phyloP scores from a whole-genome alignment of 2,888 invertebrate species.

The Apotomis turbidana region DNA sequence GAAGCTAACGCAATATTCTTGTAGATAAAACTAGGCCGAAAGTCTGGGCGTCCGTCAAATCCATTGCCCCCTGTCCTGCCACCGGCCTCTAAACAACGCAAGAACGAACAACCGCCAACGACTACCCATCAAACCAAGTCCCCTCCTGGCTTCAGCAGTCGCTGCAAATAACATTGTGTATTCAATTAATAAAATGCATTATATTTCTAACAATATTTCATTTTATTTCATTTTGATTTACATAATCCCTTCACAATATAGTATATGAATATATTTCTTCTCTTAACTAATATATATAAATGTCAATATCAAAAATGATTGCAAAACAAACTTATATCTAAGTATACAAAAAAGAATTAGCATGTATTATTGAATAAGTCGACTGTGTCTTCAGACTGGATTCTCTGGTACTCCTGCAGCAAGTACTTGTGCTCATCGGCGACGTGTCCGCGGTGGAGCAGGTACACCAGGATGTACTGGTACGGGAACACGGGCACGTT shows the following conservation, averaged over 20 bases:
- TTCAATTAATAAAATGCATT: slow-evolving; percentile 15
- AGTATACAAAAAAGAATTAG: slow-evolving; percentile 39
- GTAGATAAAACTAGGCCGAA: slow-evolving; percentile 4
- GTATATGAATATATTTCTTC: slow-evolving; percentile 26
- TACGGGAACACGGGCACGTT: slow-evolving; percentile 78
- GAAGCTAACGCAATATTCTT: not conserved
- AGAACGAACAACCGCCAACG: not conserved
- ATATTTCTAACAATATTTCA: slow-evolving; percentile 23
- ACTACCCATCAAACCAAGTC: not conserved
- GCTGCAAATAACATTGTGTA: slow-evolving; percentile 4
- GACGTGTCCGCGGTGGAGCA: slow-evolving; percentile 71
- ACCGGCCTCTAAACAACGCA: not conserved
- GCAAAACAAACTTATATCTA: slow-evolving; percentile 24
- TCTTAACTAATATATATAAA: slow-evolving; percentile 19
- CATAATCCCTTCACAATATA: slow-evolving; percentile 14
- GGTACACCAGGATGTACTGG: slow-evolving; percentile 74
- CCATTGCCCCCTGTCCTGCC: no score
- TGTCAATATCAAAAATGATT: slow-evolving; percentile 20
- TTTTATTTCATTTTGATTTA: slow-evolving; percentile 20
- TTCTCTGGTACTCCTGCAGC: slow-evolving; percentile 71
- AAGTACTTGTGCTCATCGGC: slow-evolving; percentile 75
- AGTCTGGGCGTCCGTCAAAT: not conserved
- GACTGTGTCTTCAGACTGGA: slow-evolving; percentile 64
- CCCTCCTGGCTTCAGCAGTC: not conserved
- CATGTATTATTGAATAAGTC: slow-evolving; percentile 71